Evolutionary conservation across 2,113 vertebrate genomes (phyloP).

Genomic region (Papio anubis): DNA sequence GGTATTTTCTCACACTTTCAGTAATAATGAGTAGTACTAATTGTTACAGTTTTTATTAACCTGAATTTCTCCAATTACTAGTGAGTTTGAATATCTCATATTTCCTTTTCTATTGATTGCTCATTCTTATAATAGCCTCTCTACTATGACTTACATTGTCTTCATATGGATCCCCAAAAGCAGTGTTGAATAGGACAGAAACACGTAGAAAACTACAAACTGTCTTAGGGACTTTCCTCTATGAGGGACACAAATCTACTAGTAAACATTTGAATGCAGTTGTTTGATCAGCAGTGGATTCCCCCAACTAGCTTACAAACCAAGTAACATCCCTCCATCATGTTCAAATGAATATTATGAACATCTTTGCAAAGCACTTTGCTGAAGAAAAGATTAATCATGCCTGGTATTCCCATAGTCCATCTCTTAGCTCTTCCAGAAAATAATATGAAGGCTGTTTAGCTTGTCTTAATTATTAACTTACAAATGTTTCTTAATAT

Average conservation of each 20-base stretch:
- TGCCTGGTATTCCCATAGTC: neutral
- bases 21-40: neutral
- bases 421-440: neutral
- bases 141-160: neutral
- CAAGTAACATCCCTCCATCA: neutral
- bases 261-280: neutral
- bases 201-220: neutral
- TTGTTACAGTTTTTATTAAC: conserved; percentile 2
- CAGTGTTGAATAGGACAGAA: neutral
- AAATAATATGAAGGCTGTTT: conserved; percentile 3
- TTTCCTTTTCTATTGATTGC: neutral
- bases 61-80: neutral
- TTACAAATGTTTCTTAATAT: conserved; percentile 12
- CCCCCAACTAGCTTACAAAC: neutral
- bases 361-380: neutral
- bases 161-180: neutral
- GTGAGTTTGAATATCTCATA: neutral
- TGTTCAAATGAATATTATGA: conserved; percentile 10
- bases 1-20: neutral
- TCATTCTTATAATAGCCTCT: conserved; percentile 19
- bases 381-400: neutral
- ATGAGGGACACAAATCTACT: neutral
- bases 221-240: neutral
- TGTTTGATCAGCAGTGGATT: neutral
- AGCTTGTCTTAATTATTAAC: neutral